Conservation (phyloP, 2,888 invertebrate species). For the Choristoneura rosaceana region DNA sequence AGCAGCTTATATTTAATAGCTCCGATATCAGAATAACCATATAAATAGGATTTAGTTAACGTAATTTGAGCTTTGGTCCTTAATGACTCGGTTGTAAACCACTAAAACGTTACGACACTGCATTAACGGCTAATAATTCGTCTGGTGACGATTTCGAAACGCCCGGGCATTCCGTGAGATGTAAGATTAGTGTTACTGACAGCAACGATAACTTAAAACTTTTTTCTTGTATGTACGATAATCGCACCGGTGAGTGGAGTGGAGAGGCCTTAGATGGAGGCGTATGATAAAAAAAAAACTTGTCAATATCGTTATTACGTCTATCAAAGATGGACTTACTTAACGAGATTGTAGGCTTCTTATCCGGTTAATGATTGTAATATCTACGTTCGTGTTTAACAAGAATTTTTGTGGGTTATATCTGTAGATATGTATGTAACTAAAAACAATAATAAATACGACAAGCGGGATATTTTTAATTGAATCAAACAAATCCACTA, state of each 20-base stretch:
- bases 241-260: slow-evolving; percentile 63
- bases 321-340: slow-evolving; percentile 67
- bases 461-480: background rate
- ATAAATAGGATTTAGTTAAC: slow-evolving; percentile 45
- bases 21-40: slow-evolving; percentile 39
- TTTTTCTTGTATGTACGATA: slow-evolving; percentile 72
- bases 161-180: slow-evolving; percentile 69
- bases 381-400: slow-evolving; percentile 67
- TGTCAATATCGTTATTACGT: slow-evolving; percentile 77
- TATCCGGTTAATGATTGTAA: slow-evolving; percentile 72
- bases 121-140: slow-evolving; percentile 78
- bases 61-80: slow-evolving; percentile 70
- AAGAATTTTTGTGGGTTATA: slow-evolving; percentile 54
- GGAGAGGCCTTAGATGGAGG: slow-evolving; percentile 64
- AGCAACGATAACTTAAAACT: slow-evolving; percentile 72
- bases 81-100: slow-evolving; percentile 69
- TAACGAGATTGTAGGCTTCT: slow-evolving; percentile 76
- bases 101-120: slow-evolving; percentile 68
- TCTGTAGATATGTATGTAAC: background rate
- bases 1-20: slow-evolving; percentile 24
- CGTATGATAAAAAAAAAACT: slow-evolving; percentile 72
- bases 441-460: slow-evolving; percentile 14
- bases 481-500: too few relatives aligned
- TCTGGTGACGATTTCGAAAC: slow-evolving; percentile 76
- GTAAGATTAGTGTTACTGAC: slow-evolving; percentile 72